These are phyloP conservation scores for Larimichthys polyactis DNA, from an alignment of 2,113 vertebrate species.

Conservation along the genomic window DNA sequence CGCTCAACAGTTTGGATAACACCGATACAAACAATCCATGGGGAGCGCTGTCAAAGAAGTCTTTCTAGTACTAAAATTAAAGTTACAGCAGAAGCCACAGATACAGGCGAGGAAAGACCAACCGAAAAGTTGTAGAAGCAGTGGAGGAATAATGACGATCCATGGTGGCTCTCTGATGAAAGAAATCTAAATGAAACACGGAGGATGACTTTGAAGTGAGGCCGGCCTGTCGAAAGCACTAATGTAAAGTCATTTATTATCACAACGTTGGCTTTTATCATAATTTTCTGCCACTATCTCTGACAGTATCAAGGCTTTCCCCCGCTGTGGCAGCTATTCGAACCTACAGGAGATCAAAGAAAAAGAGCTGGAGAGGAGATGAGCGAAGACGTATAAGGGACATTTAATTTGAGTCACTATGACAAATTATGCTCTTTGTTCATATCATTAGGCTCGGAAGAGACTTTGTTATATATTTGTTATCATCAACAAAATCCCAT, in stretches of 20 bases:
- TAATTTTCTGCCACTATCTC: conserved; percentile 12
- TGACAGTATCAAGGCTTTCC: conserved; percentile 27
- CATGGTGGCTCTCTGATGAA: conserved; percentile 31
- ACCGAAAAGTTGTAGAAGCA: background rate
- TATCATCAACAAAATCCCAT: background rate
- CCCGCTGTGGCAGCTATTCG: background rate
- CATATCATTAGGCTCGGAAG: too few relatives aligned
- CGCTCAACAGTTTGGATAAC: conserved; percentile 3
- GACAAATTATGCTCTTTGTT: conserved; percentile 22
- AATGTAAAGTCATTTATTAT: conserved; percentile 29
- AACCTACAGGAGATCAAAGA: conserved; percentile 41
- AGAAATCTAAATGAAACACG: background rate
- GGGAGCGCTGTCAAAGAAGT: conserved; percentile 19
- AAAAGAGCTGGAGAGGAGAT: conserved; percentile 11
- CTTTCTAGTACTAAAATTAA: conserved; percentile 33
- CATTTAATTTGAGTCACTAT: background rate
- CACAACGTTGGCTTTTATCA: conserved; percentile 10
- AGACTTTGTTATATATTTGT: background rate
- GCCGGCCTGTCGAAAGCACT: conserved; percentile 13
- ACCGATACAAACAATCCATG: background rate
- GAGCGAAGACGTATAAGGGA: background rate
- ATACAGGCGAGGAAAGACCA: background rate
- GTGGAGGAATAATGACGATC: background rate
- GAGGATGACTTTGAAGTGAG: conserved; percentile 56
- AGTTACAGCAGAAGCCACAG: background rate